Conservation (phyloP, 2,888 invertebrate genomes). For the Siphonodentalium dalli region DNA sequence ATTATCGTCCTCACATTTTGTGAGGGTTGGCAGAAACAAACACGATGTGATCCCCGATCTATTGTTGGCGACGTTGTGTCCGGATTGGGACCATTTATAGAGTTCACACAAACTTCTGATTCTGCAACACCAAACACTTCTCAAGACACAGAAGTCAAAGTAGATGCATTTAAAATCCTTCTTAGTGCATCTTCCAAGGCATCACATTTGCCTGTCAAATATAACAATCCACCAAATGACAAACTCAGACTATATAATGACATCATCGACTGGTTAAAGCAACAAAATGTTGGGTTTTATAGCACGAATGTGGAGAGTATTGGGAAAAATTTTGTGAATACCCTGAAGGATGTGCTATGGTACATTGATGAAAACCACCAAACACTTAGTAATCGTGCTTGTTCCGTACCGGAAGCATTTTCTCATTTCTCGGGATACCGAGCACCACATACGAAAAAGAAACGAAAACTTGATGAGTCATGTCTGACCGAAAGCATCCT, state of each 20-base stretch:
- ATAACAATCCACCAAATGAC: background rate
- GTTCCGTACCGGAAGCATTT: no score
- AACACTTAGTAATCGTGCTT: no score
- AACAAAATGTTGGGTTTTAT: slow-evolving; percentile 2
- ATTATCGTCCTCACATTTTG: no score
- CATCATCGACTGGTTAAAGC: background rate
- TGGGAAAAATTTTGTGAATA: background rate
- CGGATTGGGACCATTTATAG: background rate
- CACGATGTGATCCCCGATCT: background rate
- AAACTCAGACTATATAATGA: slow-evolving; percentile 2
- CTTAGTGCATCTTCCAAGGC: background rate
- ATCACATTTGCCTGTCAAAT: background rate
- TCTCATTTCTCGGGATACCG: no score
- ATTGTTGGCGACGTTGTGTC: background rate
- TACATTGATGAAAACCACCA: slow-evolving; percentile 1
- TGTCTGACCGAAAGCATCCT: no score
- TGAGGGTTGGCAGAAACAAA: background rate
- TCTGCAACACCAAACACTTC: background rate
- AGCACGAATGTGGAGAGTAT: background rate
- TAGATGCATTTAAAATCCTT: slow-evolving; percentile 2
- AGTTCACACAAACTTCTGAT: background rate
- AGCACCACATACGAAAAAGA: no score
- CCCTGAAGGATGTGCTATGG: background rate
- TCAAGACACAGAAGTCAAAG: no score
- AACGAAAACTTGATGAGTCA: no score